These are phyloP conservation scores for Drosophila mimica DNA, from an alignment of 2,888 invertebrate genomes.

Conservation along the genomic window DNA sequence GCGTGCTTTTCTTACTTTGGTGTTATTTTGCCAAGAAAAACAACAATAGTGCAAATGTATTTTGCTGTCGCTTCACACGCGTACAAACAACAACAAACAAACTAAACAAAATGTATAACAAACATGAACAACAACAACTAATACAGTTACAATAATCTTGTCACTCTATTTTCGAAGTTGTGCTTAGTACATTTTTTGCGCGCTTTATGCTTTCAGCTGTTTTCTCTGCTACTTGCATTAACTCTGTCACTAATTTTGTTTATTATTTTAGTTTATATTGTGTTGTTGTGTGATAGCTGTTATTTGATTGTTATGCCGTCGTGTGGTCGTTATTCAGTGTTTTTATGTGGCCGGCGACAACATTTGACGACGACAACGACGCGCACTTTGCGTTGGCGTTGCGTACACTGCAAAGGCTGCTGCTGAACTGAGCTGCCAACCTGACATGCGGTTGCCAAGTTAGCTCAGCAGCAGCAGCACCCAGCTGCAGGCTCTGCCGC, in stretches of 20 bases:
- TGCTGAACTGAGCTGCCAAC: constrained; percentile 74
- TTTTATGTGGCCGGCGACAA: constrained; percentile 32
- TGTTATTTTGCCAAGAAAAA: constrained; percentile 8
- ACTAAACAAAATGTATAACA: constrained; percentile 43
- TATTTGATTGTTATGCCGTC: constrained; percentile 41
- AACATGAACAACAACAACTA: constrained; percentile 25
- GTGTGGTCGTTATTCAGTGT: constrained; percentile 47
- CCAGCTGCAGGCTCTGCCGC: constrained; percentile 31
- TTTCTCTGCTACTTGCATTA: constrained; percentile 24
- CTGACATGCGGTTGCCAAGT: constrained; percentile 63
- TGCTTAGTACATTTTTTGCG: constrained; percentile 14
- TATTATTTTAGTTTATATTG: not conserved
- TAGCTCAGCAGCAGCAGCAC: constrained; percentile 36
- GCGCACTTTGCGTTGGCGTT: constrained; percentile 60
- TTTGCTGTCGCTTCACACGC: constrained; percentile 15
- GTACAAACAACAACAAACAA: constrained; percentile 33
- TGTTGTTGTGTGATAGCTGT: constrained; percentile 14
- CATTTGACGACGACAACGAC: constrained; percentile 39
- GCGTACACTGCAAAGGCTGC: constrained; percentile 76
- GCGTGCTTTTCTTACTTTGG: not conserved
- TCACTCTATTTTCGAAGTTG: constrained; percentile 34
- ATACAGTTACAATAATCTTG: constrained; percentile 10
- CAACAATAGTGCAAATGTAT: constrained; percentile 28
- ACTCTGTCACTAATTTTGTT: constrained; percentile 23
- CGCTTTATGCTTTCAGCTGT: constrained; percentile 34